Conservation (phyloP, 2,888 invertebrate species). For the Caenorhabditis uteleia region DNA sequence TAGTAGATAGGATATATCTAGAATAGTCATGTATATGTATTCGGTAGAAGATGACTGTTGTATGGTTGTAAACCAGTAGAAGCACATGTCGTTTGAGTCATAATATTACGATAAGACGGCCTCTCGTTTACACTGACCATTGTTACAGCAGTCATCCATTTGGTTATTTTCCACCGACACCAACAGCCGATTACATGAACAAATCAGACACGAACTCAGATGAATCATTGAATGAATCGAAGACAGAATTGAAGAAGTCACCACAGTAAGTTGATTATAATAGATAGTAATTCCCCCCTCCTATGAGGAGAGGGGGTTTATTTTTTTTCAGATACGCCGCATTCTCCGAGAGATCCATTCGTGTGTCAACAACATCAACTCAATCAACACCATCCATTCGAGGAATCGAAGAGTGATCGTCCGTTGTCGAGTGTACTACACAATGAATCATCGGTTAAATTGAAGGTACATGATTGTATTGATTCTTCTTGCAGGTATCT, state of each 20-base stretch:
- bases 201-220: slow-evolving; percentile 15
- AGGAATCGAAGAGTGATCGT: background rate
- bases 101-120: too few species aligned
- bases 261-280: slow-evolving; percentile 25
- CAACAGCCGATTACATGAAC: background rate
- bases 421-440: background rate
- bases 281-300: background rate
- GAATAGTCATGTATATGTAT: too few species aligned
- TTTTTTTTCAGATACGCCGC: slow-evolving; percentile 7
- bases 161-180: too few species aligned
- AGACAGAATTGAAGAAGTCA: slow-evolving; percentile 10
- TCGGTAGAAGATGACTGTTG: too few species aligned
- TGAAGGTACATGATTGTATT: background rate
- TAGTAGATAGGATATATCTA: too few species aligned
- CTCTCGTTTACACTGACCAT: too few species aligned
- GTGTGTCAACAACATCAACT: background rate
- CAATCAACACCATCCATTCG: too few species aligned
- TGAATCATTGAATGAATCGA: slow-evolving; percentile 12
- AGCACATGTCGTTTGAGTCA: background rate
- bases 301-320: background rate
- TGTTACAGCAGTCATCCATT: too few species aligned
- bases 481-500: slow-evolving; percentile 35
- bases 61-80: too few species aligned
- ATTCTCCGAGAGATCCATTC: too few species aligned
- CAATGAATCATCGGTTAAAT: slow-evolving; percentile 1